Base-by-base conservation (phyloP, 2,888 invertebrate genomes). In the Geophilus truncorum region DNA sequence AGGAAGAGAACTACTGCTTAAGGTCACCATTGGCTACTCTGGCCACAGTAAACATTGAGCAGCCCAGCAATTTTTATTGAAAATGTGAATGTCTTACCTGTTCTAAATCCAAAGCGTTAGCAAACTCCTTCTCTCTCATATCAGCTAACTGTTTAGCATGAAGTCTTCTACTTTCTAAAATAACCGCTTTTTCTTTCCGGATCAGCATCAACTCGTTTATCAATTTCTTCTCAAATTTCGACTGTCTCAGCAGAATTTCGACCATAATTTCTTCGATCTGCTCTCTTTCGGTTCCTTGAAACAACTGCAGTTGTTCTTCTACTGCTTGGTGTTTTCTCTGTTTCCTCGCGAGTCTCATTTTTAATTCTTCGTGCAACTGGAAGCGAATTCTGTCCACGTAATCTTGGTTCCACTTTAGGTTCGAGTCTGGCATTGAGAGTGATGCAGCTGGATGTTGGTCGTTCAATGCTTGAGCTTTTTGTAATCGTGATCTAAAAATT, bases 231-330 rank as follows among this genome's bases (percentile, higher is more conserved):
- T 77, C 77, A 77, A 77, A 77, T 36, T 77, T 32, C 7, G 77
- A 77, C 18, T 36, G 77, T 12, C 77, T 32, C 32, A 77, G n/a
- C 21, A 77, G 7, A 2, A 77, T 30, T n/a, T 77, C 77, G 32
- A 77, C 77, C 77, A 77, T 77, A 1, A 77, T 32, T 32, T 77
- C 77, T 32, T 77, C 77, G 18, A 77, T 25, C 9, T 77, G 77
- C 10, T 32, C 77, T 32, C 36, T 32, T 21, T 77, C 36, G 15
- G 77, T 34, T 15, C 36, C 77, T 10, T 77, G 77, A 32, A 77
- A 77, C 30, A 77, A 10, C 18, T 77, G 32, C n/a, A 36, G 21
- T n/a, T 36, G 36, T 32, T 77, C 36, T 12, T 77, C 77, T 1
- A 77, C 36, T 12, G 21, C 21, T 77, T 77, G 32, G 18, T 32